Percentiles rank a stretch among this genome's conserved stretches.
These are phyloP conservation scores for Oophaga pumilio DNA, from an alignment of 2,113 vertebrate species.

Conservation along the genomic window DNA sequence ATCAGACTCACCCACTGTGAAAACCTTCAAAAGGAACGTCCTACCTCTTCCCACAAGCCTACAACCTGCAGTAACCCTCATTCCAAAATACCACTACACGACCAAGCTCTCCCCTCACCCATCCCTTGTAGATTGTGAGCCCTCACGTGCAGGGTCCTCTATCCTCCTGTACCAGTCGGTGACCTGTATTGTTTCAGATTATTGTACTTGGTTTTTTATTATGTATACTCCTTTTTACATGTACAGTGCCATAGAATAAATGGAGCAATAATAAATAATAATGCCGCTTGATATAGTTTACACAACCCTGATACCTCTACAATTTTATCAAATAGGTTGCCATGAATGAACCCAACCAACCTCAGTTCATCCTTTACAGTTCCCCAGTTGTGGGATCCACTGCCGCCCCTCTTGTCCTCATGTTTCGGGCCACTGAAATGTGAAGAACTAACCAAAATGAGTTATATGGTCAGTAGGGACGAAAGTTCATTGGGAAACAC, in stretches of 20 bases:
- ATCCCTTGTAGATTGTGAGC: no score
- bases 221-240: no score
- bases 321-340: neutral
- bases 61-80: neutral
- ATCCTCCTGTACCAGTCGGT: no score
- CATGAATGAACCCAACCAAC: conserved; percentile 70
- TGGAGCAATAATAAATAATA: no score
- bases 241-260: no score
- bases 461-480: conserved; percentile 78
- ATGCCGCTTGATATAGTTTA: neutral
- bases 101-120: no score
- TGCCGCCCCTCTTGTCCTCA: conserved; percentile 96
- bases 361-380: conserved; percentile 97
- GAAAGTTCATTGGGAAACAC: conserved; percentile 64
- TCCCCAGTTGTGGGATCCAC: conserved; percentile 98
- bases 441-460: conserved; percentile 89
- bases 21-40: no score
- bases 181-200: no score
- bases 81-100: no score
- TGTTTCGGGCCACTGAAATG: conserved; percentile 94
- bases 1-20: no score
- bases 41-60: neutral
- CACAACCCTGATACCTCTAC: fast-evolving
- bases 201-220: no score
- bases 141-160: no score